Evolutionary conservation across 2,888 invertebrate genomes (phyloP).

Genomic region (Thera britannica): DNA sequence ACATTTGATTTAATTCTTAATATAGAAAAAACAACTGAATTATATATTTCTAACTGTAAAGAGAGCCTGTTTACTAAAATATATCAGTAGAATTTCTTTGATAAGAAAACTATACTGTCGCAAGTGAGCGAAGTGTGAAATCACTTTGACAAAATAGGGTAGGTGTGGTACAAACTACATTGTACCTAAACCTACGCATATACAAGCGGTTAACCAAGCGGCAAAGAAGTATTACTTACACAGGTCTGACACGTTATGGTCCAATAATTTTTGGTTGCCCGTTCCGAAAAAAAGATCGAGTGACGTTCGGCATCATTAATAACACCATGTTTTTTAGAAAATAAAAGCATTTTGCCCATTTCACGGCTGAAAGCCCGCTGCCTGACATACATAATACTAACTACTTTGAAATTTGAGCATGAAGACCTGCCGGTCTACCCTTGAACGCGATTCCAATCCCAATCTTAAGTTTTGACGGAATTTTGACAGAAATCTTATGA

Average conservation of each 20-base stretch:
- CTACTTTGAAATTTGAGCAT: background rate
- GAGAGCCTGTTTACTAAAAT: slow-evolving; percentile 5
- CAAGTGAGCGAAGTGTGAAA: slow-evolving; percentile 16
- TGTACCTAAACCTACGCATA: background rate
- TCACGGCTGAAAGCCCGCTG: background rate
- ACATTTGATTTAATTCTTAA: slow-evolving; percentile 36
- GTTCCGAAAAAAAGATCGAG: background rate
- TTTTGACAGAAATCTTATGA: no score
- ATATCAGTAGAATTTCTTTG: slow-evolving; percentile 11
- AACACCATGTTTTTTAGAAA: background rate
- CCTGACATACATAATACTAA: background rate
- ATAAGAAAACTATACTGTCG: slow-evolving; percentile 6
- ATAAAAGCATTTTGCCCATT: background rate
- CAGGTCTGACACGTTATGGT: background rate
- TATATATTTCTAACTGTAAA: slow-evolving; percentile 1
- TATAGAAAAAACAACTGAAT: slow-evolving; percentile 20
- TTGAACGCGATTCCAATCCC: no score
- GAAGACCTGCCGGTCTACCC: no score
- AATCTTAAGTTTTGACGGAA: no score
- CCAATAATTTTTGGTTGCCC: background rate
- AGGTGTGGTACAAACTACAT: slow-evolving; percentile 25
- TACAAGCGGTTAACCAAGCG: slow-evolving; percentile 7
- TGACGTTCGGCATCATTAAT: slow-evolving; percentile 1
- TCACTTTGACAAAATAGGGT: slow-evolving; percentile 26
- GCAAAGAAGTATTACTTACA: slow-evolving; percentile 6